These are phyloP conservation scores for Mayetiola destructor DNA, from an alignment of 2,888 invertebrate species.

Conservation along the genomic window DNA sequence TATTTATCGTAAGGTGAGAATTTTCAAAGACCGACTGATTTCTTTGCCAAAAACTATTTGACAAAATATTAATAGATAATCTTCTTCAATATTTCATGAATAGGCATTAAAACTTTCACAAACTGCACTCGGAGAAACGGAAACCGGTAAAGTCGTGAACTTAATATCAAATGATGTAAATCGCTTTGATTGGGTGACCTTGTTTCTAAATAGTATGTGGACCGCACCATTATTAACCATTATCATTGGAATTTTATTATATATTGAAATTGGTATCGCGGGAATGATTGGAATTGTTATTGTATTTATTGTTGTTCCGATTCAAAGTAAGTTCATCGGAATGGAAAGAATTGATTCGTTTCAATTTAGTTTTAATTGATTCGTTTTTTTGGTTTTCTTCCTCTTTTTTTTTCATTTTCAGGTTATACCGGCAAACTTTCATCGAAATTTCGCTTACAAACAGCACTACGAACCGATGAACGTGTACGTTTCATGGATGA, in stretches of 20 bases:
- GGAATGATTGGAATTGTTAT: conserved; percentile 56
- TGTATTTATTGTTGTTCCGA: conserved; percentile 56
- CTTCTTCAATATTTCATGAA: not conserved
- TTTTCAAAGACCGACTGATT: not conserved
- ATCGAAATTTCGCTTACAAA: conserved; percentile 35
- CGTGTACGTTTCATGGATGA: conserved; percentile 65
- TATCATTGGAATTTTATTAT: conserved; percentile 56
- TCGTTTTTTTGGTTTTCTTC: no score
- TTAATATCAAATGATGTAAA: conserved; percentile 76
- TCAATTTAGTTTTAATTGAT: conserved; percentile 30
- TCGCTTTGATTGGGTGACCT: conserved; percentile 61
- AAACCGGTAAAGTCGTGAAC: conserved; percentile 77
- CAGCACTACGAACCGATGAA: conserved; percentile 51
- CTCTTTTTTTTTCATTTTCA: conserved; percentile 47
- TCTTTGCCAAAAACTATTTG: not conserved
- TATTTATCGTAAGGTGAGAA: conserved; percentile 56
- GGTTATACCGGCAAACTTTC: conserved; percentile 20
- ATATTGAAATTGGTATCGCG: conserved; percentile 47
- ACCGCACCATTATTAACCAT: conserved; percentile 51
- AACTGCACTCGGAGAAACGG: conserved; percentile 62
- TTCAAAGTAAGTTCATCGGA: conserved; percentile 59
- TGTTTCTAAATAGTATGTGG: conserved; percentile 68
- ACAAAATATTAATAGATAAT: not conserved
- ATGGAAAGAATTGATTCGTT: not conserved
- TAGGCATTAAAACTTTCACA: conserved; percentile 48